Evolutionary conservation across 1,140 invertebrate species (phyloP).

Genomic region (Cotesia chilonis): DNA sequence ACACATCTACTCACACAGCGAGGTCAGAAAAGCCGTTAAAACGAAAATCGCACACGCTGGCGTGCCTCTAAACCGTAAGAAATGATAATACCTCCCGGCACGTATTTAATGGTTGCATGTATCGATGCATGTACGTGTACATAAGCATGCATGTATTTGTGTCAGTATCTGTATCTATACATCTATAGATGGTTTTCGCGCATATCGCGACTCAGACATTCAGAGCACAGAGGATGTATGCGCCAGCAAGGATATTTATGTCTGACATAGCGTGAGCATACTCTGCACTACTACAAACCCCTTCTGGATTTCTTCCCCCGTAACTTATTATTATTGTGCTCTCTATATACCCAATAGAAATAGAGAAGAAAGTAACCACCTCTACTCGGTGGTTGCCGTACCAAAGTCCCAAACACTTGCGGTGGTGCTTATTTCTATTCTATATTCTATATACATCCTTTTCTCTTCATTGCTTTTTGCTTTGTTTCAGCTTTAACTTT

Average conservation of each 20-base stretch:
- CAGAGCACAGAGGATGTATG: conserved; percentile 33
- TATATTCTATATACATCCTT: neutral
- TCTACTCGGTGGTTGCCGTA: no score
- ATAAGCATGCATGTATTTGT: conserved; percentile 18
- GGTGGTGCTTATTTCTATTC: neutral
- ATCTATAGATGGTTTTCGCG: conserved; percentile 21
- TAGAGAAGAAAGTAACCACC: no score
- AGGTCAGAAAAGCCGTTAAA: conserved; percentile 28
- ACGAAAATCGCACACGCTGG: conserved; percentile 38
- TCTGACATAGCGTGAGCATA: conserved; percentile 44
- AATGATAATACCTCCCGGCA: conserved; percentile 45
- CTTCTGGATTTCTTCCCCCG: no score
- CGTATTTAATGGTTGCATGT: conserved; percentile 19
- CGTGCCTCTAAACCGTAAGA: conserved; percentile 46
- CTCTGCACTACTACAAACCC: no score
- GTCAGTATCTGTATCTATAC: conserved; percentile 23
- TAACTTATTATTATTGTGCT: no score
- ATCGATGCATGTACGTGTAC: neutral
- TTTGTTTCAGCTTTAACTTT: no score
- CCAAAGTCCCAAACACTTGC: no score
- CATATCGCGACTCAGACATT: conserved; percentile 37
- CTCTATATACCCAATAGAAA: no score
- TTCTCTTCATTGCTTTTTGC: conserved; percentile 7
- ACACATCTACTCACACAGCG: neutral
- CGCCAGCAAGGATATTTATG: conserved; percentile 46